Evolutionary conservation across 2,888 invertebrate genomes (phyloP), one percentile per base, ranked within the genome.

Genomic region (Lysandra bellargus): DNA sequence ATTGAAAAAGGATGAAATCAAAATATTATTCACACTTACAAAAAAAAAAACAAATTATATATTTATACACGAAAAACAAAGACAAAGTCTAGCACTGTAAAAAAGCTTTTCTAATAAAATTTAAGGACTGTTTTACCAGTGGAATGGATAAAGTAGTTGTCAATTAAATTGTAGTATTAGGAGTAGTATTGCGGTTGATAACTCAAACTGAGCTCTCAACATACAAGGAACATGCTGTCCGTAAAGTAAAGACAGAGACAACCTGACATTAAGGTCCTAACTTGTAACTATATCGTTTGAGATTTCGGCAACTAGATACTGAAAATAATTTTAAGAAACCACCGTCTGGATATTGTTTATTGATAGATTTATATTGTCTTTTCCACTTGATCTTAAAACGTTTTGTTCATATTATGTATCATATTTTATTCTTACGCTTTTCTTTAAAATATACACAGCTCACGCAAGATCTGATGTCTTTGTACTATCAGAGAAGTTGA

Each of bases 311-410:
- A 33, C 5, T 33, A 69, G 17, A 69, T 69, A 33, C 4, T 37
- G 33, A 73, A 74, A 44, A 44, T 74, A 73, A 74, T 23, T 23
- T 6, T 74, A 73, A 44, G 44, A n/a, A 76, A 57, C 76, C 57
- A 76, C 57, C 57, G 33, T 76, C 33, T 76, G 17, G 33, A 76
- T 76, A 57, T 33, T 33, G 30, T 30, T 30, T 53, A 30, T 17
- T 17, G 2, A 2, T 57, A 53, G 5, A 75, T 75, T 23, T 75
- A 49, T 33, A 30, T 44, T 30, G 12, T 4, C 6, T 57, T 23
- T 49, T 75, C 14, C 9, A 75, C 7, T 53, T 5, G 57, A 76
- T 75, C 53, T 75, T 53, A 49, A 75, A 49, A 12, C 6, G 1
- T 57, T 57, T 40, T 44, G 12, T 74, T 74, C 9, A 44, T 17